Evolutionary conservation across 2,888 invertebrate species (phyloP), one percentile per base, ranked within the genome.

Genomic region (Hesperia comma): DNA sequence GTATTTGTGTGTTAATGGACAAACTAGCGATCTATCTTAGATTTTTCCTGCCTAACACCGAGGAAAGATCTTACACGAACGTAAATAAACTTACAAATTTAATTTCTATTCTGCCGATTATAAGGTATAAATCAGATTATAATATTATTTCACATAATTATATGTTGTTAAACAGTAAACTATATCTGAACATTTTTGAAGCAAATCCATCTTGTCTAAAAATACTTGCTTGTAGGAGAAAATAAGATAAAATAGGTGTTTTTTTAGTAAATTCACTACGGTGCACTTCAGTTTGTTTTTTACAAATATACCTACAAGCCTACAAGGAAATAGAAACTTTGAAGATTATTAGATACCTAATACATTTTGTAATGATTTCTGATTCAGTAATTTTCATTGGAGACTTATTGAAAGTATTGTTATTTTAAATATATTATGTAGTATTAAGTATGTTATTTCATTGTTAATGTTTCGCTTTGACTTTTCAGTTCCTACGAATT

Each of bases 1-100:
- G 26, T 62, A 55, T 62, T 62, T 55, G 55, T 62, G 62, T 62
- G 33, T 43, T 62, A 62, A 53, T 55, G 32, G 43, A 40, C 19
- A 7, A 41, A 62, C 15, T 15, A 26, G 32, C 55, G 26, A 61
- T 61, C 26, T 40, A 61, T 55, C 41, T 62, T 32, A 32, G 32
- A 62, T 62, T 43, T 43, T 62, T 19, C 12, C 6, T 19, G 8
- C n/a, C 10, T 26, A 3, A 15, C 15, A 10, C n/a, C 10, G 17
- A 17, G 6, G 12, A 51, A 21, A 54, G 41, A 62, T 41, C 54
- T 53, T 14, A 62, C 15, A 41, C 54, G 41, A 14, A n/a, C 12
- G 15, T 21, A n/a, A 8, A 37, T 41, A 15, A 21, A n/a, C 12
- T 8, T 17, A 26, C 41, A 17, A 41, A 41, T 54, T 54, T 54